These are phyloP conservation scores for Archocentrus centrarchus DNA, from an alignment of 2,113 vertebrate genomes.

Conservation along the genomic window DNA sequence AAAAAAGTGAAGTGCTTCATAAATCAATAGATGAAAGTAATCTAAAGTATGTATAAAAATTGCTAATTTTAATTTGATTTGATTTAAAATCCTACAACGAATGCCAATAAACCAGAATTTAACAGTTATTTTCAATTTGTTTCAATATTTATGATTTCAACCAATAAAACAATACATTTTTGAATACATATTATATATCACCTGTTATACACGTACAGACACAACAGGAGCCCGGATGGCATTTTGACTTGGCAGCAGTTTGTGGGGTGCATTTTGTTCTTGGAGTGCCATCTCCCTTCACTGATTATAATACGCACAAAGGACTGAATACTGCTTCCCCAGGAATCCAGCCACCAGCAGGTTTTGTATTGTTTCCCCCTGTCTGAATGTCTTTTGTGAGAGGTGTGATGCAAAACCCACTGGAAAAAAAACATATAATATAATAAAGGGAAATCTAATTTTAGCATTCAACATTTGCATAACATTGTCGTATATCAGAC, in stretches of 20 bases:
- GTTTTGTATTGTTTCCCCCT: background rate
- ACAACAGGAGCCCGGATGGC: constrained; percentile 7
- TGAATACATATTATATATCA: background rate
- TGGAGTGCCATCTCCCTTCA: background rate
- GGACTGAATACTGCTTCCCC: background rate
- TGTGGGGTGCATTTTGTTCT: constrained; percentile 30
- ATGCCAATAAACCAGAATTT: background rate
- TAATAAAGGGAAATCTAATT: constrained; percentile 19
- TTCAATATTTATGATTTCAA: background rate
- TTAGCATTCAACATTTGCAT: constrained; percentile 35
- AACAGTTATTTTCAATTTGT: background rate
- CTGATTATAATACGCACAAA: constrained; percentile 38
- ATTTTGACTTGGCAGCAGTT: constrained; percentile 35
- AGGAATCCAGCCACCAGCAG: constrained; percentile 10
- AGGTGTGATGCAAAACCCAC: constrained; percentile 1
- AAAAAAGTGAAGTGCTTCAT: background rate
- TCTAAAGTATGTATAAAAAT: background rate
- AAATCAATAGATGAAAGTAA: background rate
- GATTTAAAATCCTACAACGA: background rate
- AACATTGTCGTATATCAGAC: constrained; percentile 18
- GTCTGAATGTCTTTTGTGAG: constrained; percentile 4
- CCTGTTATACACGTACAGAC: background rate
- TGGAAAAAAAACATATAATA: background rate
- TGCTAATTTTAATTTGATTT: background rate
- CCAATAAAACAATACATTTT: background rate